A percentile compares a stretch with the other conserved stretches of the same genome.
phyloP scores from a whole-genome alignment of 2,888 invertebrate species.

The Tenthredo notha region DNA sequence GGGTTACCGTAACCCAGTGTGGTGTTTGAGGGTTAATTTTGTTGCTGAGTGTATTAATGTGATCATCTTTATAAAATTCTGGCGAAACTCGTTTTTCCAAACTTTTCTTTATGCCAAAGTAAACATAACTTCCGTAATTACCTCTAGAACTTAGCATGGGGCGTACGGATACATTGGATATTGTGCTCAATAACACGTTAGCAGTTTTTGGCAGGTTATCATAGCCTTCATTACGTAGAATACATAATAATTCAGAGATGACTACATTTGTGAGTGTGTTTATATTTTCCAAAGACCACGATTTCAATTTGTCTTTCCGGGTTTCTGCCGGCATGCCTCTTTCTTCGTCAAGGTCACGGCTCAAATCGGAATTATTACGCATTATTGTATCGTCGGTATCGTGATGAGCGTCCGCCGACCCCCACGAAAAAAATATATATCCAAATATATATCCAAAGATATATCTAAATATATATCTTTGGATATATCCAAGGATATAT shows the following conservation, averaged over 20 bases:
- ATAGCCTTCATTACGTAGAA: conserved; percentile 53
- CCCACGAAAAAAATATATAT: too few species aligned
- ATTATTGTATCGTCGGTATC: too few species aligned
- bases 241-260: conserved; percentile 39
- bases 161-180: conserved; percentile 26
- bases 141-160: conserved; percentile 52
- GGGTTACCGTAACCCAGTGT: too few species aligned
- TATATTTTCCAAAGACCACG: conserved; percentile 1
- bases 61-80: conserved; percentile 40
- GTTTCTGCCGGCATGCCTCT: too few species aligned
- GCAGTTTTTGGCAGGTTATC: conserved; percentile 54
- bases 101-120: conserved; percentile 51
- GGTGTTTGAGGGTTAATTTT: too few species aligned
- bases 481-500: too few species aligned
- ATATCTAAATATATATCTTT: too few species aligned
- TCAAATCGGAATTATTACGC: too few species aligned
- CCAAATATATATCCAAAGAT: too few species aligned
- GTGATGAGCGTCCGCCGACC: too few species aligned
- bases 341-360: too few species aligned
- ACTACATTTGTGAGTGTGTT: background rate
- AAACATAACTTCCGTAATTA: conserved; percentile 50
- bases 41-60: too few species aligned
- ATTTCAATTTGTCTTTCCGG: background rate
- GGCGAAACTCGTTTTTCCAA: conserved; percentile 38
- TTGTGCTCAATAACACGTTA: conserved; percentile 43